phyloP scores from a whole-genome alignment of 2,113 vertebrate species.

The Isichthys henryi region DNA sequence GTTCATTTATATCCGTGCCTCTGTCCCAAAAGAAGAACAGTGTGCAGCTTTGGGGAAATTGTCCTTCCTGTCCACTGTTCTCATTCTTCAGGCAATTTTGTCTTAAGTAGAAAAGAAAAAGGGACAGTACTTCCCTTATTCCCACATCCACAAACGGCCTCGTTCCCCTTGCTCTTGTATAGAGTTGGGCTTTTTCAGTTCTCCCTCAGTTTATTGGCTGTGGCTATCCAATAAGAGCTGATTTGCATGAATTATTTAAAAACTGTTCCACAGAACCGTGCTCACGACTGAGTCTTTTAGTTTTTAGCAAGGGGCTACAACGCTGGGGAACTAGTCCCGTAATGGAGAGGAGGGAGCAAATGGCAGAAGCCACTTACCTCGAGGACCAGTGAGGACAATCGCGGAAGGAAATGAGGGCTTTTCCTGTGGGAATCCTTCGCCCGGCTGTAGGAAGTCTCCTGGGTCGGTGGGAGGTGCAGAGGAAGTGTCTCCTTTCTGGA shows the following conservation, averaged over 20 bases:
- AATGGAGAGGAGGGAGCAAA: neutral
- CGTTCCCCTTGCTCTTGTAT: neutral
- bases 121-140: neutral
- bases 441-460: conserved; percentile 29
- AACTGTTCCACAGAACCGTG: neutral
- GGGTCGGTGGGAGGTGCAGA: conserved; percentile 27
- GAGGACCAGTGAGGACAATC: neutral
- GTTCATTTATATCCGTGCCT: neutral
- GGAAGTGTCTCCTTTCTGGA: conserved; percentile 36
- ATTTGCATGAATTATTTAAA: neutral
- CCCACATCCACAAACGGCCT: neutral
- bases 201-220: neutral
- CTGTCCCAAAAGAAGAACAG: neutral
- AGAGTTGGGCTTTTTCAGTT: neutral
- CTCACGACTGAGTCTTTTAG: neutral
- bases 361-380: conserved; percentile 19
- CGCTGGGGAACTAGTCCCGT: neutral
- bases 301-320: neutral
- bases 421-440: conserved; percentile 35
- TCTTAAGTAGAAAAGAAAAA: neutral
- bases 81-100: neutral
- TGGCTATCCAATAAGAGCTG: neutral
- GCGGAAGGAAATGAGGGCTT: conserved; percentile 35
- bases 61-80: neutral
- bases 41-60: neutral